phyloP scores from a whole-genome alignment of 2,888 invertebrate genomes.

The Limnephilus marmoratus region DNA sequence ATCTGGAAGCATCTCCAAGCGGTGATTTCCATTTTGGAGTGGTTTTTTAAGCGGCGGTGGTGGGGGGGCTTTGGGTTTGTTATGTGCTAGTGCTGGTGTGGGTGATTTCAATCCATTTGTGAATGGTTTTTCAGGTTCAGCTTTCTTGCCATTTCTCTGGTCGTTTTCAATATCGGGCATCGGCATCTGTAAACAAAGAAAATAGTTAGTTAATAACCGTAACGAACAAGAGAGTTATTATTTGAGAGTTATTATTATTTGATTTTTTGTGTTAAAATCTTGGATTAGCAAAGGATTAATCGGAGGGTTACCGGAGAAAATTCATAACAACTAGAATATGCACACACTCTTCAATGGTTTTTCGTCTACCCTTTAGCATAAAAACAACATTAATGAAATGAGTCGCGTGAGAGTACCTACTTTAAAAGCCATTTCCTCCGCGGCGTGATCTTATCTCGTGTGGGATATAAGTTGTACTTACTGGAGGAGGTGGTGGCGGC shows the following conservation, averaged over 20 bases:
- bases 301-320: background rate
- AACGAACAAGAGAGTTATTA: background rate
- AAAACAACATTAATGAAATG: background rate
- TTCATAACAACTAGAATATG: background rate
- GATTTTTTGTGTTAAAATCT: too few species aligned
- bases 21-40: conserved; percentile 51
- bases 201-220: background rate
- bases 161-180: conserved; percentile 49
- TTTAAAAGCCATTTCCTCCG: background rate
- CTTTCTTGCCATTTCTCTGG: background rate
- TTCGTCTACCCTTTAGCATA: background rate
- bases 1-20: conserved; percentile 49
- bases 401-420: background rate
- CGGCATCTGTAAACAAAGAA: conserved; percentile 65
- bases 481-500: conserved; percentile 63
- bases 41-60: conserved; percentile 66
- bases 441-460: background rate
- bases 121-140: conserved; percentile 33
- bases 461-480: conserved; percentile 28
- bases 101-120: conserved; percentile 51
- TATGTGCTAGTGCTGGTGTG: conserved; percentile 56
- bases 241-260: too few species aligned
- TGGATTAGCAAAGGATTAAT: background rate
- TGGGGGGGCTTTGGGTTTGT: conserved; percentile 68
- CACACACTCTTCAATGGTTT: background rate